Base-by-base conservation (phyloP, 2,888 invertebrate genomes). In the Eucriotettix oculatus region DNA sequence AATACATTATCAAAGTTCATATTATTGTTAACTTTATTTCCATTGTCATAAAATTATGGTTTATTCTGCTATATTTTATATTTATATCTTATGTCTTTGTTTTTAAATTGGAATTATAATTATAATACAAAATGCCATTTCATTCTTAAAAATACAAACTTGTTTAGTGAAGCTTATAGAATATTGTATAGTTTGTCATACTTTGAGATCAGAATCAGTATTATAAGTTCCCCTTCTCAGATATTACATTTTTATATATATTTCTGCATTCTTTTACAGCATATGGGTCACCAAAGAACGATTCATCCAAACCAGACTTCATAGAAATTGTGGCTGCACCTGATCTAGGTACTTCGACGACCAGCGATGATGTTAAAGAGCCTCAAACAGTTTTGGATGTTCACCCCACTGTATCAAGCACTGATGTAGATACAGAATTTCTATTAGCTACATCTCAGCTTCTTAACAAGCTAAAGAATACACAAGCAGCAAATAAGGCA, bases 291-390 rank as follows among this genome's bases (percentile, higher is more conserved):
- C 14, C 48, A 48, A 48, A 48, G n/a, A 48, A 48, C 5, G 48
- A 48, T 48, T 12, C n/a, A 42, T 58, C 58, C 17, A 16, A 16
- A 2, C 57, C 44, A 40, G 54, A 58, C 29, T 59, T 60, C 54
- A 60, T 63, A n/a, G 60, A 61, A 53, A 63, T 60, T 41, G 58
- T 63, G n/a, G 54, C 58, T 52, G 61, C 61, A 7, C 63, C 63
- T 12, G 44, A 60, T 41, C 40, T 60, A 41, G 52, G 58, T 10
- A 55, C 58, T 17, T 41, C 58, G 11, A n/a, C 55, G 9, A 42
- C 11, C 14, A 42, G 14, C 10, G 17, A 17, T 29, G 41, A 40
- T 5, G 2, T 42, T 12, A 42, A 17, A 14, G 55, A 55, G 55
- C 42, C 55, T 9, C 41, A 40, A 14, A 29, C 29, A 29, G 29